Evolutionary conservation across 2,888 invertebrate genomes (phyloP).

Genomic region (Heliconius charithonia): DNA sequence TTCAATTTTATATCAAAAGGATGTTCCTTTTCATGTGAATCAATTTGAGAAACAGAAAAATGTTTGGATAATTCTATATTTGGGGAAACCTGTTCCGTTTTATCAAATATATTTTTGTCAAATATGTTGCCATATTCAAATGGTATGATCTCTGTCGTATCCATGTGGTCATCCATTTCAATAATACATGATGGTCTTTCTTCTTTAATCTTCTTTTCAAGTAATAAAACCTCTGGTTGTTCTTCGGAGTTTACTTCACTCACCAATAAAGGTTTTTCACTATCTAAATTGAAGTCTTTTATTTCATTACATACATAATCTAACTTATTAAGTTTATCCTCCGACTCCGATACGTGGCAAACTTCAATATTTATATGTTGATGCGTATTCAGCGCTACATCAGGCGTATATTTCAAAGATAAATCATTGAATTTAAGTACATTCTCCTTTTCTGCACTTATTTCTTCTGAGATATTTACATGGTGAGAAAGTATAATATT

Average conservation of each 20-base stretch:
- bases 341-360: constrained; percentile 58
- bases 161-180: constrained; percentile 57
- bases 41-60: constrained; percentile 80
- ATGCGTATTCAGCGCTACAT: constrained; percentile 55
- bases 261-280: constrained; percentile 60
- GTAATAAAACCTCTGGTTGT: constrained; percentile 55
- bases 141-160: constrained; percentile 55
- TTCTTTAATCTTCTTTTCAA: constrained; percentile 49
- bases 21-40: constrained; percentile 76
- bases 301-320: constrained; percentile 49
- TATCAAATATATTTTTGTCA: constrained; percentile 49
- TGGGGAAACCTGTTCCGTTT: constrained; percentile 52
- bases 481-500: constrained; percentile 72
- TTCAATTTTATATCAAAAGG: constrained; percentile 48
- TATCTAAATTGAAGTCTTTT: constrained; percentile 55
- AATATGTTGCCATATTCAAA: constrained; percentile 59
- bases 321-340: constrained; percentile 51
- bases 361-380: constrained; percentile 62
- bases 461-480: constrained; percentile 59
- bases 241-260: constrained; percentile 80
- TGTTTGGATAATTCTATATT: constrained; percentile 72
- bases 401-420: constrained; percentile 54
- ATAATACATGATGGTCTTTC: constrained; percentile 54
- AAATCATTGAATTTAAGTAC: constrained; percentile 49
- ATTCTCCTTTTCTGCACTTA: constrained; percentile 63